Percentiles rank a stretch among this genome's conserved stretches.
Conservation (phyloP, 2,113 vertebrate species). For the Tonatia bakeri region DNA sequence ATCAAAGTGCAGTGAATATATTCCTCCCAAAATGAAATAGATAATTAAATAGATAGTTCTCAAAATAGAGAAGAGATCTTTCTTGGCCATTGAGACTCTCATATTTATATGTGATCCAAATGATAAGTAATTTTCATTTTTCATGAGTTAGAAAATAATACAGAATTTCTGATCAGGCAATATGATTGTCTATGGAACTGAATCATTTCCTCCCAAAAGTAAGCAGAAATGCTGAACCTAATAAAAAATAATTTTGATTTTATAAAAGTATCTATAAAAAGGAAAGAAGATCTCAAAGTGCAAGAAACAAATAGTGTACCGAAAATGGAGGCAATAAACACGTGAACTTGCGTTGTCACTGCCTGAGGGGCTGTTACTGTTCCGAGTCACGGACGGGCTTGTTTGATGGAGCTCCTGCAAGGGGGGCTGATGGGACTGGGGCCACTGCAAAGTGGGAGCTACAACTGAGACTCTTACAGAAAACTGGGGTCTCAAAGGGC, state of each 20-base stretch:
- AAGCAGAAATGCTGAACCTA: neutral
- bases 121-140: neutral
- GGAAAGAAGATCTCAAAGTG: neutral
- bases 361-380: neutral
- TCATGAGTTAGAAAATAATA: neutral
- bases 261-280: neutral
- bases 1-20: neutral
- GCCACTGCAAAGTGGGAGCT: neutral
- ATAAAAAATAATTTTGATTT: slow-evolving; percentile 32
- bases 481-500: neutral
- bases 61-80: neutral
- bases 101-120: neutral
- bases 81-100: neutral
- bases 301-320: slow-evolving; percentile 5
- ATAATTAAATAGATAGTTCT: neutral
- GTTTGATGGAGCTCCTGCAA: neutral
- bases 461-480: neutral
- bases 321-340: neutral
- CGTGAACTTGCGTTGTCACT: neutral
- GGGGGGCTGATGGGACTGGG: neutral
- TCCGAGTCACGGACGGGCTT: neutral
- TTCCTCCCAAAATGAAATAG: neutral
- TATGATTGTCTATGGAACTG: neutral
- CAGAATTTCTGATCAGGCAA: neutral
- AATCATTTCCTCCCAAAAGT: neutral